Percentiles rank a stretch among this genome's conserved stretches.
These are phyloP conservation scores for Hipparchia semele DNA, from an alignment of 2,888 invertebrate genomes.

Conservation along the genomic window DNA sequence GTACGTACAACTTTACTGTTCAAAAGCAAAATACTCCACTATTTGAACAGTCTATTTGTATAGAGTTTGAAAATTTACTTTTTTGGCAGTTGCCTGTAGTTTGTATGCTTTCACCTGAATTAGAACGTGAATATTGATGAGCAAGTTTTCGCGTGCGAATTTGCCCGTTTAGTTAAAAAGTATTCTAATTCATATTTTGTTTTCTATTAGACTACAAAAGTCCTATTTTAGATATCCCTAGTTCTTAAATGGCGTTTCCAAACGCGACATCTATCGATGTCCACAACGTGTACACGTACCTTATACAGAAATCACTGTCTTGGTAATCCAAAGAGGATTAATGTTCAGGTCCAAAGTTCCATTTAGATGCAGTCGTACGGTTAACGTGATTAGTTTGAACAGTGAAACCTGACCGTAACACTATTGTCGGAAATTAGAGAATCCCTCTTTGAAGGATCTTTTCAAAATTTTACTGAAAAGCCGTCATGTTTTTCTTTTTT, in stretches of 20 bases:
- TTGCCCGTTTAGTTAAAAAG: neutral
- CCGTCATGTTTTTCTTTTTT: too few relatives aligned
- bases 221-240: too few relatives aligned
- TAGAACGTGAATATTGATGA: neutral
- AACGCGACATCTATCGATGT: neutral
- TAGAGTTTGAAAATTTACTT: neutral
- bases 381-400: constrained; percentile 27
- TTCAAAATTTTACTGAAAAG: too few relatives aligned
- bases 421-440: neutral
- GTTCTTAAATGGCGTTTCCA: too few relatives aligned
- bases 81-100: constrained; percentile 1
- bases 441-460: neutral
- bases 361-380: constrained; percentile 28
- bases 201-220: too few relatives aligned
- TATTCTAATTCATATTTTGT: too few relatives aligned
- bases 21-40: constrained; percentile 8
- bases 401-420: neutral
- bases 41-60: constrained; percentile 8
- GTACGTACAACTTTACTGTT: neutral
- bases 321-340: constrained; percentile 28
- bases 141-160: neutral
- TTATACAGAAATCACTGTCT: neutral
- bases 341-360: constrained; percentile 27
- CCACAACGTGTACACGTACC: neutral
- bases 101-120: neutral